Percentiles rank a stretch among this genome's conserved stretches.
phyloP scores from a whole-genome alignment of 2,888 invertebrate genomes.

The Drosophila helvetica region DNA sequence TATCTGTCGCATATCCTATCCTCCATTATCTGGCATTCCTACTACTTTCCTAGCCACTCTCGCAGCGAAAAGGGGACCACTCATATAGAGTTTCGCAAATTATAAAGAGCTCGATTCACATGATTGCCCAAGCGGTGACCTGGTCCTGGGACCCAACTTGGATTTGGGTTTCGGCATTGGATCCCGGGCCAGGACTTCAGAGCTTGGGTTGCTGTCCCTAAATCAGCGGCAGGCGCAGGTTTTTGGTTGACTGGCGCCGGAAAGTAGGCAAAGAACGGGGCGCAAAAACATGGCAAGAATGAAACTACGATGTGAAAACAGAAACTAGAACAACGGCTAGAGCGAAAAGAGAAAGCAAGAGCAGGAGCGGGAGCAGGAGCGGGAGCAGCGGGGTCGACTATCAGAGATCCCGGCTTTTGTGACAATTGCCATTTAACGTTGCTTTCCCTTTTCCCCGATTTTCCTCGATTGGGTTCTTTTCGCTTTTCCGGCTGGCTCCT shows the following conservation, averaged over 20 bases:
- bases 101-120: constrained; percentile 79
- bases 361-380: constrained; percentile 47
- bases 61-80: constrained; percentile 11
- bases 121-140: constrained; percentile 74
- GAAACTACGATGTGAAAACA: constrained; percentile 42
- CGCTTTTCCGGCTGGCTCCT: constrained; percentile 3
- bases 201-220: constrained; percentile 48
- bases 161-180: constrained; percentile 21
- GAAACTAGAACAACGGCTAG: constrained; percentile 13
- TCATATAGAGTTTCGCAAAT: constrained; percentile 59
- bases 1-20: constrained; percentile 1
- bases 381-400: constrained; percentile 40
- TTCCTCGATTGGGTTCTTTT: constrained; percentile 9
- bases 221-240: constrained; percentile 58
- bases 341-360: background rate
- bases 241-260: constrained; percentile 70
- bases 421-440: constrained; percentile 75
- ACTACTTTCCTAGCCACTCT: constrained; percentile 32
- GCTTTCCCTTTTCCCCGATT: constrained; percentile 29
- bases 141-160: constrained; percentile 26
- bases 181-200: background rate
- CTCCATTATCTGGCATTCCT: constrained; percentile 4
- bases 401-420: constrained; percentile 51
- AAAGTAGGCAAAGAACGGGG: constrained; percentile 58
- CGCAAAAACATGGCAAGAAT: constrained; percentile 36